Evolutionary conservation across 2,888 invertebrate genomes (phyloP).

Genomic region (Eledona agricola): DNA sequence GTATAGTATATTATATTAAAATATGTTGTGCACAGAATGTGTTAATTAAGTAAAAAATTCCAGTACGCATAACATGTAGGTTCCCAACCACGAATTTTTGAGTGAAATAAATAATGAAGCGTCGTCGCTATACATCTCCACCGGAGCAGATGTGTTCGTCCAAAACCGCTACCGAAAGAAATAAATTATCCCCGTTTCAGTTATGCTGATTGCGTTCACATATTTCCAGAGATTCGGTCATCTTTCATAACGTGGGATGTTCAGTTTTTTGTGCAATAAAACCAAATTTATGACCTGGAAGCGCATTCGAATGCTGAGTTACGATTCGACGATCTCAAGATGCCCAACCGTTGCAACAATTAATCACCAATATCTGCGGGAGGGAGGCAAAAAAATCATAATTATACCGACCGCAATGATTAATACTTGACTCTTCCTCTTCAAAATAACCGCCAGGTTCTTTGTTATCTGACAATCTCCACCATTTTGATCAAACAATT

Average conservation of each 20-base stretch:
- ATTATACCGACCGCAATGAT: conserved; percentile 31
- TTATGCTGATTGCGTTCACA: too few species aligned
- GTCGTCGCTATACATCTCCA: too few species aligned
- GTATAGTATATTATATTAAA: too few species aligned
- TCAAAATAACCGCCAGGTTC: conserved; percentile 7
- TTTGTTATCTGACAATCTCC: conserved; percentile 22
- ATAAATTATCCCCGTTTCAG: too few species aligned
- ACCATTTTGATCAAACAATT: conserved; percentile 13
- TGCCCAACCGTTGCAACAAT: conserved; percentile 20
- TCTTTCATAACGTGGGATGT: conserved; percentile 8
- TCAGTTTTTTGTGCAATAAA: conserved; percentile 8
- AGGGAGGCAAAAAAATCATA: conserved; percentile 30
- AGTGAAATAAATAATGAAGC: too few species aligned
- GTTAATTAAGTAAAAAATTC: too few species aligned
- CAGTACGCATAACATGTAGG: too few species aligned
- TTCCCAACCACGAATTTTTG: too few species aligned
- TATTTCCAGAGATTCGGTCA: conserved; percentile 5
- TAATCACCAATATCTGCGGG: conserved; percentile 32
- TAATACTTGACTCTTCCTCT: conserved; percentile 26
- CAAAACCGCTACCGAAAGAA: too few species aligned
- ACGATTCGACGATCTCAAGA: conserved; percentile 5
- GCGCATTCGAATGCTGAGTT: conserved; percentile 6
- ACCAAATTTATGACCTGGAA: conserved; percentile 13
- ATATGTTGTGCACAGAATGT: too few species aligned
- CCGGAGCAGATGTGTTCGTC: too few species aligned